Evolutionary conservation across 2,888 invertebrate genomes (phyloP).

Genomic region (Pterobdella sp.): DNA sequence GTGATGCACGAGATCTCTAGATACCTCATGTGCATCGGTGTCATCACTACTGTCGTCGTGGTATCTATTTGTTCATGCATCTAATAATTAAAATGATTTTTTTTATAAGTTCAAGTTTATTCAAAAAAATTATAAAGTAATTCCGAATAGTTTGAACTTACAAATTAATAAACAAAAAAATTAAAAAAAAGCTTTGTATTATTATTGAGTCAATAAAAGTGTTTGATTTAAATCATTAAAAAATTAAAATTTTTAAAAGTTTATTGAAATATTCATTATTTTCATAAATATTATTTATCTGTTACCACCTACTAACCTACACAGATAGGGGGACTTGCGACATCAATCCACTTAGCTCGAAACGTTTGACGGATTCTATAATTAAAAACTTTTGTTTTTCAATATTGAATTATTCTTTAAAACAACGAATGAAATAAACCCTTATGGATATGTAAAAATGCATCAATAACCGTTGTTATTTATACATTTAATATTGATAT

Average conservation of each 20-base stretch:
- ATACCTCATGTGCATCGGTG: conserved; percentile 34
- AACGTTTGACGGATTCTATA: background rate
- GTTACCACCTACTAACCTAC: too few species aligned
- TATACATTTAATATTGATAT: too few species aligned
- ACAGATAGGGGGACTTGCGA: conserved; percentile 26
- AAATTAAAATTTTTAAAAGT: background rate
- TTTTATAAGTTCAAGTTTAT: too few species aligned
- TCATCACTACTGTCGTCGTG: conserved; percentile 34
- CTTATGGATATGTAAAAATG: too few species aligned
- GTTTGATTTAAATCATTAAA: background rate
- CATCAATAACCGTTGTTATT: too few species aligned
- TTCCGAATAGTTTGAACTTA: too few species aligned
- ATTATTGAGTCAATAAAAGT: background rate
- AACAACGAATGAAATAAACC: too few species aligned
- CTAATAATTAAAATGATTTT: too few species aligned
- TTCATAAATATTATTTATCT: too few species aligned
- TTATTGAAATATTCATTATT: background rate
- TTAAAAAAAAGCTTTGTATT: background rate
- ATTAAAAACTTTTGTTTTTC: background rate
- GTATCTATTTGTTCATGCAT: too few species aligned
- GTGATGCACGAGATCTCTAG: conserved; percentile 33
- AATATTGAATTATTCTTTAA: background rate
- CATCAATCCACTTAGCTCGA: conserved; percentile 24
- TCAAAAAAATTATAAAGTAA: too few species aligned
- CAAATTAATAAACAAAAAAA: too few species aligned